Evolutionary conservation across 2,113 vertebrate genomes (phyloP).

Genomic region (Willisornis vidua): DNA sequence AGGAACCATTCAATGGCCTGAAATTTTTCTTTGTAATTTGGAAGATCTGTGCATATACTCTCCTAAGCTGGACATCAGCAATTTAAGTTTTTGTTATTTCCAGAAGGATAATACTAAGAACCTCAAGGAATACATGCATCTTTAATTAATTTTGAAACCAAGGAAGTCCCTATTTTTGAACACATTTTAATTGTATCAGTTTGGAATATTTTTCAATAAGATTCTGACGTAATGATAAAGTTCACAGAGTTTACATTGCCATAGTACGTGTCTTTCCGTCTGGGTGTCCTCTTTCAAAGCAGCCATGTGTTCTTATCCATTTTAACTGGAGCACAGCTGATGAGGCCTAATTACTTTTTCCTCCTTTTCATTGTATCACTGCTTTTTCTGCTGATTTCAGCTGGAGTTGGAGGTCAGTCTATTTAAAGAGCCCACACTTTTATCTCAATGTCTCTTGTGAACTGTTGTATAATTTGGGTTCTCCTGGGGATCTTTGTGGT

Average conservation of each 20-base stretch:
- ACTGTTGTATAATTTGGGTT: constrained; percentile 31
- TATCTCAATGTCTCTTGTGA: constrained; percentile 16
- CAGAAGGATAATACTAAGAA: neutral
- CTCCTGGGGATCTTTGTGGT: neutral
- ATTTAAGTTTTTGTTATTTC: neutral
- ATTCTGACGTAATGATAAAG: neutral
- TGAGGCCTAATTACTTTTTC: constrained; percentile 25
- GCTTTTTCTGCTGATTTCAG: constrained; percentile 63
- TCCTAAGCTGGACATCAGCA: neutral
- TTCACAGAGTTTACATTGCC: constrained; percentile 21
- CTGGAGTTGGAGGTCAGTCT: constrained; percentile 51
- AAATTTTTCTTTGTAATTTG: neutral
- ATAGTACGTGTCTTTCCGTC: neutral
- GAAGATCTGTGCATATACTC: neutral
- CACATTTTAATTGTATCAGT: neutral
- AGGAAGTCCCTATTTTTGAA: neutral
- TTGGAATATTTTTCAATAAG: constrained; percentile 24
- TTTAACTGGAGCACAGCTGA: constrained; percentile 45
- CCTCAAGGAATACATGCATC: neutral
- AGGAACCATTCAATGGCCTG: neutral
- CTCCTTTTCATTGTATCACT: neutral
- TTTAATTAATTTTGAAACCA: neutral
- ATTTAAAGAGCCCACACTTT: constrained; percentile 52
- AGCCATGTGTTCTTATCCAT: constrained; percentile 20
- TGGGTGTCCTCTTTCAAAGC: neutral